These are phyloP conservation scores for Drosophila macrothrix DNA, from an alignment of 2,888 invertebrate genomes.

Conservation along the genomic window DNA sequence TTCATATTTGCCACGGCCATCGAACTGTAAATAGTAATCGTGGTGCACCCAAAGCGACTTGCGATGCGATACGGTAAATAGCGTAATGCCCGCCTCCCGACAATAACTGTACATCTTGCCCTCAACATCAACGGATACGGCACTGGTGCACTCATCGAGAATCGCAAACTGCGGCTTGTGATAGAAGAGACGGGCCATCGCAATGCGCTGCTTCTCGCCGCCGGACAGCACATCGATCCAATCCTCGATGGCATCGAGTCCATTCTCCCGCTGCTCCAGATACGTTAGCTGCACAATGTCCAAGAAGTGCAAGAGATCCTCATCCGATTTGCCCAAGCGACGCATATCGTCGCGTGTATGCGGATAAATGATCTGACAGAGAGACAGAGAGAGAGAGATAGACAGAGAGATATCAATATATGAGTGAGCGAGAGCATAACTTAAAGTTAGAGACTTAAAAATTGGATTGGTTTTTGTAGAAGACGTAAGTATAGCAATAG, in stretches of 20 bases:
- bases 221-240: constrained; percentile 99
- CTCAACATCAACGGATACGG: constrained; percentile 99
- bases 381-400: no score
- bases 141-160: constrained; percentile 99
- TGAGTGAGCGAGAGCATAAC: background rate
- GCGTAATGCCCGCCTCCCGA: constrained; percentile 92
- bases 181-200: constrained; percentile 99
- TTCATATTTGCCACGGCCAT: constrained; percentile 95
- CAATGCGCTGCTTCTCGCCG: constrained; percentile 99
- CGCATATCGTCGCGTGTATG: constrained; percentile 95
- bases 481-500: background rate
- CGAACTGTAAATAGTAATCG: constrained; percentile 98
- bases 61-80: constrained; percentile 98
- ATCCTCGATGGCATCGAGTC: constrained; percentile 97
- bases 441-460: background rate
- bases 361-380: constrained; percentile 92
- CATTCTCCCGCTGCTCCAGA: constrained; percentile 93
- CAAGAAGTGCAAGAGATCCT: constrained; percentile 90
- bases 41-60: constrained; percentile 99
- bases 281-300: constrained; percentile 94
- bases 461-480: background rate
- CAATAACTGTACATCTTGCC: constrained; percentile 98
- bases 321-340: constrained; percentile 91
- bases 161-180: constrained; percentile 99
- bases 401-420: background rate